Evolutionary conservation across 2,797 vertebrate genomes (phyloP), one percentile per base, ranked within the genome.

Genomic region (Melanotaenia nigrans): DNA sequence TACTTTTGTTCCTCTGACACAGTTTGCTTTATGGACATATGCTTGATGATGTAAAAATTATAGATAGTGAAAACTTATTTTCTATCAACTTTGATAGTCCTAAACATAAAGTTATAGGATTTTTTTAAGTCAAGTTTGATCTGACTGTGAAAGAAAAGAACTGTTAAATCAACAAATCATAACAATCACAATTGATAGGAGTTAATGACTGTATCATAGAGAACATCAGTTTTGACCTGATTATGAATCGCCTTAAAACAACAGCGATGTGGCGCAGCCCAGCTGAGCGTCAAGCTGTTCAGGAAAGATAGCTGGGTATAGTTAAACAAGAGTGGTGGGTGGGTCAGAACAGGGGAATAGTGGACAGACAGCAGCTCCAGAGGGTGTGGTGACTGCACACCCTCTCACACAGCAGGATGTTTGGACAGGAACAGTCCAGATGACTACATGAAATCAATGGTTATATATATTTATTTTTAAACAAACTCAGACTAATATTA

Each of bases 291-390:
- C 78, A 87, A 87, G 85, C 90, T 90, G 85, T 73, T 85, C 76
- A 78, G 82, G 85, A 89, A 79, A 90, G 91, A 91, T 87, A 89
- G 73, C 67, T 10, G 0, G 69, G 54, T 68, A 77, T 22, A 74
- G 83, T 84, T 66, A 65, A 88, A 89, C 84, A 86, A 73, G 68
- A 81, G 84, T 2, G 13, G 65, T 63, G 89, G 87, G 83, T 80
- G 88, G 79, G 79, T 84, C 79, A n/a, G 82, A 67, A 28, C 77
- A 60, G 72, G 72, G 18, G 66, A 68, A 59, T 61, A 68, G 67
- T 68, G 65, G 62, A 78, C 75, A 61, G 58, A 71, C 81, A 73
- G 75, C 81, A 67, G 69, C 70, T 77, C 22, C 69, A 58, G 74
- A 86, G 84, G 89, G 89, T 71, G 88, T 75, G 90, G 85, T 24